phyloP scores from a whole-genome alignment of 2,113 vertebrate genomes.

The Myiopsitta monachus region DNA sequence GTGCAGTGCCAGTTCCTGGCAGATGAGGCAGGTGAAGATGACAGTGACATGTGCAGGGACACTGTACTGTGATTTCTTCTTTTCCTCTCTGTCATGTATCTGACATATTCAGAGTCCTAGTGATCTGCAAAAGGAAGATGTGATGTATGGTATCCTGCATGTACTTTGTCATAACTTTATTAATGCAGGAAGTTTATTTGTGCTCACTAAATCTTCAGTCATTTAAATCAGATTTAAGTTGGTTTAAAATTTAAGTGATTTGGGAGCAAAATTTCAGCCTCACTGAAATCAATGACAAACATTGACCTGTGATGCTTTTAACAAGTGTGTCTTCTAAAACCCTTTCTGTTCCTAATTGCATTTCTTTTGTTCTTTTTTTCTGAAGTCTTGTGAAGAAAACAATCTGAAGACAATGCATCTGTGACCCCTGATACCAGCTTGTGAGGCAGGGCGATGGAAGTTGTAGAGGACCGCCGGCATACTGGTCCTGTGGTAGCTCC shows the following conservation, averaged over 20 bases:
- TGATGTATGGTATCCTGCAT: not conserved
- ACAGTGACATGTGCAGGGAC: not conserved
- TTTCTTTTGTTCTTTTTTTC: slow-evolving; percentile 6
- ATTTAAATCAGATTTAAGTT: not conserved
- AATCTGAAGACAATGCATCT: slow-evolving; percentile 5
- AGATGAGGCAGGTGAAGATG: not conserved
- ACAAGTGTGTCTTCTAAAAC: not conserved
- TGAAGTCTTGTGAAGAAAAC: slow-evolving; percentile 19
- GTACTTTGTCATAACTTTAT: not conserved
- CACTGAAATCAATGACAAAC: not conserved
- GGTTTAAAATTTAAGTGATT: not conserved
- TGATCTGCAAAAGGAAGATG: rapidly evolving
- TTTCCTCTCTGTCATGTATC: not conserved
- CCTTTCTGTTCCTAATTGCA: not conserved
- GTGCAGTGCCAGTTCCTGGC: not conserved
- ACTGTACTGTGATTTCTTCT: not conserved
- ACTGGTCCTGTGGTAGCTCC: slow-evolving; percentile 64
- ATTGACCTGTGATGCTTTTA: not conserved
- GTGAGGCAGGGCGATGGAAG: slow-evolving; percentile 78
- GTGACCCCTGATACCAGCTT: not conserved
- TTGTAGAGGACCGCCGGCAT: slow-evolving; percentile 55
- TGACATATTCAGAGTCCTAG: not conserved
- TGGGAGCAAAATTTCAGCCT: not conserved
- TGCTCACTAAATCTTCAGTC: not conserved
- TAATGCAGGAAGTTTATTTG: slow-evolving; percentile 3